Conservation (phyloP, 2,797 vertebrate genomes). For the Ciconia nigra region DNA sequence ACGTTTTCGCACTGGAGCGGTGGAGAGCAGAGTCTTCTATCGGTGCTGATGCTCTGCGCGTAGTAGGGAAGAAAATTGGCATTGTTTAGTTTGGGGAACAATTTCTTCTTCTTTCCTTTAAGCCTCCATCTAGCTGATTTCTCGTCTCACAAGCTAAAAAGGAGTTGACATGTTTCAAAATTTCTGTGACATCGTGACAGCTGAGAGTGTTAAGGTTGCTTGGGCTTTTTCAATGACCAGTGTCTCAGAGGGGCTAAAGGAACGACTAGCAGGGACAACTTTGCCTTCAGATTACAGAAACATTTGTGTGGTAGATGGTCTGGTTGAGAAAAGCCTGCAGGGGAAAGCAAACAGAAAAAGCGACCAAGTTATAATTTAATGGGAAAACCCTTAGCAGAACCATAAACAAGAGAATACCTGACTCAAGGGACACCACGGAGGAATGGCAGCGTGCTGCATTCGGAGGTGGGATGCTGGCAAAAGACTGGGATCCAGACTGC, state of each 20-base stretch:
- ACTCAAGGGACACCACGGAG: rapidly evolving
- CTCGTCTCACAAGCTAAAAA: background rate
- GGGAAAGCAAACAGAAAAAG: background rate
- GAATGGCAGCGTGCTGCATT: rapidly evolving
- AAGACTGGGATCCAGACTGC: background rate
- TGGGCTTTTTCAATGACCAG: background rate
- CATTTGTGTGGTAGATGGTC: background rate
- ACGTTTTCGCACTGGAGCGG: background rate
- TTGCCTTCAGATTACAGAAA: background rate
- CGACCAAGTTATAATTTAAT: background rate
- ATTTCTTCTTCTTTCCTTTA: background rate
- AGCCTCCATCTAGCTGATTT: background rate
- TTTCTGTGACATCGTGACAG: background rate
- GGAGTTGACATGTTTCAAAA: background rate
- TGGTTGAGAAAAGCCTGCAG: background rate
- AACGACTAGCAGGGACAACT: background rate
- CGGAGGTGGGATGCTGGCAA: rapidly evolving
- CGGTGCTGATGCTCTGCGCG: background rate
- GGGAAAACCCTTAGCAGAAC: background rate
- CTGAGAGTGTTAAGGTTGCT: background rate
- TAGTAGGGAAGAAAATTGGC: background rate
- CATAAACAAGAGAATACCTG: background rate
- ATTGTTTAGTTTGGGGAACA: background rate
- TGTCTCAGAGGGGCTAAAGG: background rate
- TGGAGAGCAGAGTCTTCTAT: background rate